A percentile compares a stretch with the other conserved stretches of the same genome.
phyloP scores from a whole-genome alignment of 2,113 vertebrate genomes.

The Pithys albifrons region DNA sequence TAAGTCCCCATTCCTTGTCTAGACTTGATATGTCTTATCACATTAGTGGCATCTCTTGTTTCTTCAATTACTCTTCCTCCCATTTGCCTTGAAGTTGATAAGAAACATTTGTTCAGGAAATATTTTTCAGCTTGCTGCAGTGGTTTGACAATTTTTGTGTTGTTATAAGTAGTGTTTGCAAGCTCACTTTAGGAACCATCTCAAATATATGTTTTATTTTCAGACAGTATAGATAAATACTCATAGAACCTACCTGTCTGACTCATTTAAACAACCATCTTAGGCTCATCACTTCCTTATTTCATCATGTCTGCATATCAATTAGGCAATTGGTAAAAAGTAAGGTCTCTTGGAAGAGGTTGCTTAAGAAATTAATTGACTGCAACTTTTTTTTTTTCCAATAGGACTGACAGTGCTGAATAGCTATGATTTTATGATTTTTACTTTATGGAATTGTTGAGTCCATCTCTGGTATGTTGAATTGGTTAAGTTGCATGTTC shows the following conservation, averaged over 20 bases:
- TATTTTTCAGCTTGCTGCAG: not conserved
- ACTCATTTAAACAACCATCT: not conserved
- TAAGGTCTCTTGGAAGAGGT: not conserved
- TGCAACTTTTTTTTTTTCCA: not conserved
- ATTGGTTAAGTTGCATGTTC: not conserved
- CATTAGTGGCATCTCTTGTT: not conserved
- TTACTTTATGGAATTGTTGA: not conserved
- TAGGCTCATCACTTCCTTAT: not conserved
- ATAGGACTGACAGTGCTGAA: not conserved
- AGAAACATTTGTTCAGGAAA: not conserved
- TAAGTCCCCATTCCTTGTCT: not conserved
- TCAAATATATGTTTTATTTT: slow-evolving; percentile 1
- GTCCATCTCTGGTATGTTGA: not conserved
- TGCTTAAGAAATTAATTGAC: not conserved
- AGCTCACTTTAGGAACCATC: not conserved
- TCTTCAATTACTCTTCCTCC: not conserved
- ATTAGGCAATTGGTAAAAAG: not conserved
- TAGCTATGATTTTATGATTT: not conserved
- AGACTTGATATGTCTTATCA: not conserved
- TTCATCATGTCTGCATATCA: not conserved
- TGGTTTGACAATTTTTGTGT: not conserved
- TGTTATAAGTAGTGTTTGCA: not conserved
- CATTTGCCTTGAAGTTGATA: not conserved
- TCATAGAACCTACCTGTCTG: not conserved
- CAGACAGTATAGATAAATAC: not conserved